Conservation (phyloP, 2,888 invertebrate genomes). For the Heteromurus nitidus region DNA sequence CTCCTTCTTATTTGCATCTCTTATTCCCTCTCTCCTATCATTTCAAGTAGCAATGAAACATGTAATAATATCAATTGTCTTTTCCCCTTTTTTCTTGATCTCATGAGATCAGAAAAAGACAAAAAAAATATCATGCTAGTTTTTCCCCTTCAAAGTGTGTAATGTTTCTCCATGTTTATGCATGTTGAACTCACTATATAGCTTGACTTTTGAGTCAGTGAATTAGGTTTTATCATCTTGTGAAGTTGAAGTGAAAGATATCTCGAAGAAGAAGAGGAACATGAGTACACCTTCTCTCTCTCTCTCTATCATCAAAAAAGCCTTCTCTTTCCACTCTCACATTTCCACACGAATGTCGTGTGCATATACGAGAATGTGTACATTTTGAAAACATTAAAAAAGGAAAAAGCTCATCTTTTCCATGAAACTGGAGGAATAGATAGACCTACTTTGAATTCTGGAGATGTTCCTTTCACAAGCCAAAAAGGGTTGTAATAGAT, state of each 20-base stretch:
- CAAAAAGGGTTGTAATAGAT: conserved; percentile 36
- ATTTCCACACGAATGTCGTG: conserved; percentile 14
- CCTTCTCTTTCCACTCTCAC: not conserved
- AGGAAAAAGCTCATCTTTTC: conserved; percentile 25
- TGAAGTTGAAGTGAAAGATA: conserved; percentile 2
- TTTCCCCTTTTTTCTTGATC: conserved; percentile 52
- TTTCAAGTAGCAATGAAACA: conserved; percentile 62
- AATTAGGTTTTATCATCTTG: not conserved
- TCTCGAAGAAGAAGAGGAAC: not conserved
- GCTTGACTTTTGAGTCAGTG: no score
- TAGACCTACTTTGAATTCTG: conserved; percentile 37
- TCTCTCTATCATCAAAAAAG: conserved; percentile 13
- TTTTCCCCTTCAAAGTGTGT: no score
- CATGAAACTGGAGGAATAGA: conserved; percentile 8
- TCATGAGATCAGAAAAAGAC: conserved; percentile 45
- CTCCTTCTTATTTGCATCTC: conserved; percentile 59
- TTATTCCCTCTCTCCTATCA: conserved; percentile 10
- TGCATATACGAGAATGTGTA: no score
- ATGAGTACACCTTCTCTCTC: not conserved
- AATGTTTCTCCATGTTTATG: no score
- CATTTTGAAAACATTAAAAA: conserved; percentile 26
- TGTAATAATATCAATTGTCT: conserved; percentile 61
- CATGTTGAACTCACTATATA: no score
- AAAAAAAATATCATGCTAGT: conserved; percentile 43
- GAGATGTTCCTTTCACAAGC: conserved; percentile 19